Evolutionary conservation across 2,113 vertebrate genomes (phyloP).

Genomic region (Laterallus jamaicensis): DNA sequence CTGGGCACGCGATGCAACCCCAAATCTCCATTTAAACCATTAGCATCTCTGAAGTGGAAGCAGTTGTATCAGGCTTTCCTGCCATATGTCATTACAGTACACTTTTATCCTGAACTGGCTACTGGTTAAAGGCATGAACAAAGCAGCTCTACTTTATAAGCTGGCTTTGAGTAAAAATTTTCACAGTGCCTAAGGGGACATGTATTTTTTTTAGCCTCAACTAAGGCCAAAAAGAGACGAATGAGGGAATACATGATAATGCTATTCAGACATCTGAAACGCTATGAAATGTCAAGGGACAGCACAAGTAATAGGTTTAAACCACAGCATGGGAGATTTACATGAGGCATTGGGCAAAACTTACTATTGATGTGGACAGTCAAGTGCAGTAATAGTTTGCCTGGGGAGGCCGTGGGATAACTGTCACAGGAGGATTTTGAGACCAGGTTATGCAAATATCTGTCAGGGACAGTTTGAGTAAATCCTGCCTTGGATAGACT

Average conservation of each 20-base stretch:
- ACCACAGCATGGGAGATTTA: background rate
- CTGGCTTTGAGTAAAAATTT: conserved; percentile 16
- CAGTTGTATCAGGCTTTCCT: background rate
- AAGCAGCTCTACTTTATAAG: conserved; percentile 2
- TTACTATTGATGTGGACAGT: background rate
- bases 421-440: conserved; percentile 27
- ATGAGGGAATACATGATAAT: background rate
- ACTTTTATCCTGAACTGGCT: conserved; percentile 17
- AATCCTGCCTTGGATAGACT: background rate
- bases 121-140: conserved; percentile 32
- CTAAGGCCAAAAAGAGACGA: background rate
- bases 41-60: background rate
- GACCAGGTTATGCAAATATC: conserved; percentile 10
- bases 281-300: conserved; percentile 44
- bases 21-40: background rate
- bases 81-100: background rate
- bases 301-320: conserved; percentile 51
- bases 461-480: background rate
- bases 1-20: background rate
- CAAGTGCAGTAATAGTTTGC: conserved; percentile 8
- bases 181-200: conserved; percentile 19
- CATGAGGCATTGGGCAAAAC: conserved; percentile 39
- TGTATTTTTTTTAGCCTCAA: background rate
- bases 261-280: conserved; percentile 35
- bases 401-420: background rate